These are phyloP conservation scores for Cotesia chilonis DNA, from an alignment of 1,140 invertebrate genomes.

Conservation along the genomic window DNA sequence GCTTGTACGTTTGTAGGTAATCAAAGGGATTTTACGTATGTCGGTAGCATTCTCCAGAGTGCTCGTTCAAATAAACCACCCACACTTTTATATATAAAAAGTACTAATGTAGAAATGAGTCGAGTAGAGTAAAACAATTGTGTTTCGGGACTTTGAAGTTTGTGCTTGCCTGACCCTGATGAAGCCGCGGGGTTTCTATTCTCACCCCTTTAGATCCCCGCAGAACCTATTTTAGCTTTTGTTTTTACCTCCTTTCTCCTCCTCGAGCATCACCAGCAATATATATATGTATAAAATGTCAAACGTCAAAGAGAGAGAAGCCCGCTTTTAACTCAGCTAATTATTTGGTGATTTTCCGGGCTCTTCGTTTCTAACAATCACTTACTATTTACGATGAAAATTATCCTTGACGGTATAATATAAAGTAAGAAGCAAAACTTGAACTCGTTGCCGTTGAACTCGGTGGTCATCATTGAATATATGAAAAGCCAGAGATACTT, in stretches of 20 bases:
- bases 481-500: no score
- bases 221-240: no score
- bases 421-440: no score
- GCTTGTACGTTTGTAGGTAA: constrained; percentile 44
- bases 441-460: no score
- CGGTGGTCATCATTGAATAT: no score
- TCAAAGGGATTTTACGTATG: constrained; percentile 50
- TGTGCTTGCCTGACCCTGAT: constrained; percentile 32
- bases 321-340: not conserved
- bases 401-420: no score
- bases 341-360: not conserved
- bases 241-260: not conserved
- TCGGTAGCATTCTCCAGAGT: constrained; percentile 45
- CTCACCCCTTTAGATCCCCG: not conserved
- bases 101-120: constrained; percentile 37
- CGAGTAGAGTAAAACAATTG: constrained; percentile 52
- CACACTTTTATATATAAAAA: constrained; percentile 1
- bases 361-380: no score
- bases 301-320: not conserved
- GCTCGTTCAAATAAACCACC: constrained; percentile 37
- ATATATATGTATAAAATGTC: not conserved
- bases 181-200: constrained; percentile 25
- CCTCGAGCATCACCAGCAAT: not conserved
- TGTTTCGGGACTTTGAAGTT: constrained; percentile 56
- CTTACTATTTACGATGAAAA: not conserved